phyloP scores from a whole-genome alignment of 1,140 invertebrate genomes.

The Bicyclus anynana region DNA sequence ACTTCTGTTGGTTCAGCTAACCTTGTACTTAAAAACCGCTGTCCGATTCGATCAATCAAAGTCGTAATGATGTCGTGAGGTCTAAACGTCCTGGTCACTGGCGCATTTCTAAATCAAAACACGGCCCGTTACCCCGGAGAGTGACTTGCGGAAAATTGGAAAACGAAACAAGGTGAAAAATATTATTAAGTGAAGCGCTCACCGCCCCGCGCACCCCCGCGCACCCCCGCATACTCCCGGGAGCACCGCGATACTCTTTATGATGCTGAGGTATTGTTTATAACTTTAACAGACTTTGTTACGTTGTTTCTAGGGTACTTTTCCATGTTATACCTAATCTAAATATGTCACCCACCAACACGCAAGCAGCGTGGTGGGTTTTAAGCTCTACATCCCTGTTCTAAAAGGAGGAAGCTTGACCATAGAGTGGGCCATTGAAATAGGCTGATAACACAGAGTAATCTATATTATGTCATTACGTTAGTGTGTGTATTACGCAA shows the following conservation, averaged over 20 bases:
- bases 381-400: no score
- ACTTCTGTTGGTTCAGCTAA: no score
- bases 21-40: background rate
- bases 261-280: background rate
- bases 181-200: slow-evolving; percentile 71
- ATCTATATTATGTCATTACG: no score
- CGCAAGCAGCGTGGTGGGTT: no score
- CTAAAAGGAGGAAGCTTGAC: no score
- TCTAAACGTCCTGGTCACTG: slow-evolving; percentile 31
- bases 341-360: no score
- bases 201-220: slow-evolving; percentile 34
- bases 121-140: slow-evolving; percentile 71
- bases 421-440: no score
- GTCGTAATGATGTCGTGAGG: slow-evolving; percentile 28
- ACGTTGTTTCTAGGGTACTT: background rate
- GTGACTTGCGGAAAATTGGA: slow-evolving; percentile 77
- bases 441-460: no score
- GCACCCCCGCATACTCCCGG: slow-evolving; percentile 25
- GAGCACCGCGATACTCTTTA: slow-evolving; percentile 16
- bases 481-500: no score
- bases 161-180: slow-evolving; percentile 77
- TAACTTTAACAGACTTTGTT: background rate
- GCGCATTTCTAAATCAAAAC: slow-evolving; percentile 67
- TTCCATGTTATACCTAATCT: background rate
- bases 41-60: no score